These are phyloP conservation scores for Phyto melanocephala DNA, from an alignment of 2,888 invertebrate species.

Conservation along the genomic window DNA sequence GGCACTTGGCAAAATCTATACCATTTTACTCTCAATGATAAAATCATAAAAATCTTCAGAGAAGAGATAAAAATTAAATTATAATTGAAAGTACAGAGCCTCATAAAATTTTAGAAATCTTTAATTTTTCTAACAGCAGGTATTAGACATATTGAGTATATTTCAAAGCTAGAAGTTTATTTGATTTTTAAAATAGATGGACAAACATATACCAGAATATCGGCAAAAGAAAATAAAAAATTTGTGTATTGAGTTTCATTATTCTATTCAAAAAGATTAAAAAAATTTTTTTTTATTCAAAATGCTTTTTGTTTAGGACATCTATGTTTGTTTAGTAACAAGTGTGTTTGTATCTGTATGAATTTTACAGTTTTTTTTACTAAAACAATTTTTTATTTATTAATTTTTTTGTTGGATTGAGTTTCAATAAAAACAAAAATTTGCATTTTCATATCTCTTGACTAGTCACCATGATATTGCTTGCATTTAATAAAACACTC, in stretches of 20 bases:
- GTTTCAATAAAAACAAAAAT: constrained; percentile 33
- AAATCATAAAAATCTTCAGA: neutral
- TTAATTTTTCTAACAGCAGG: too few species aligned
- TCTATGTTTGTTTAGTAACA: too few species aligned
- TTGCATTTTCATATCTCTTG: constrained; percentile 39
- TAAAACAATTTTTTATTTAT: constrained; percentile 1
- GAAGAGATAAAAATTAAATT: constrained; percentile 19
- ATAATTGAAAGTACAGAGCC: neutral
- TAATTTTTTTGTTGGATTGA: constrained; percentile 20
- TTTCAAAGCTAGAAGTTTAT: too few species aligned
- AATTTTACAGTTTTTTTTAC: neutral
- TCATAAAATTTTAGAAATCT: neutral
- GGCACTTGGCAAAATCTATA: neutral
- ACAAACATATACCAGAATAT: too few species aligned
- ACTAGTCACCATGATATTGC: constrained; percentile 45
- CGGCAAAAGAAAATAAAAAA: too few species aligned
- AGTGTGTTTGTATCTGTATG: neutral
- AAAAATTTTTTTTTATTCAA: too few species aligned
- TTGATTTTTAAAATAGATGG: too few species aligned
- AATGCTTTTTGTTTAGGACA: too few species aligned
- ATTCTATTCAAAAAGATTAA: too few species aligned
- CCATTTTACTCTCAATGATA: neutral
- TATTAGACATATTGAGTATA: too few species aligned
- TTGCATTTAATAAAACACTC: constrained; percentile 26
- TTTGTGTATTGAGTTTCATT: too few species aligned